phyloP scores from a whole-genome alignment of 1,140 invertebrate genomes.

The Rhagoletis pomonella region DNA sequence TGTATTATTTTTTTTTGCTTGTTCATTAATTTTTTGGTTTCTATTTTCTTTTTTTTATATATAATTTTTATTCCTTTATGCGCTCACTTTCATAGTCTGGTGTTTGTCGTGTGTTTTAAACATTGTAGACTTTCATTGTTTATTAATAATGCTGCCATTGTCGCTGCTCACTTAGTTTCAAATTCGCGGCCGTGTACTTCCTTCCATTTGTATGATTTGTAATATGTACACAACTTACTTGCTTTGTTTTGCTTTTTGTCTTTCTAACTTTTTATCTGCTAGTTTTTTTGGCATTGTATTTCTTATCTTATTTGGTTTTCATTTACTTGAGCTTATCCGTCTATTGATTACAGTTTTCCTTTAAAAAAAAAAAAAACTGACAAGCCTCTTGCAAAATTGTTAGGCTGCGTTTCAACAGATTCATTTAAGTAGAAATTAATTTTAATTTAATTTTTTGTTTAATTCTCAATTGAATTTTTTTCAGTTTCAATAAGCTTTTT shows the following conservation, averaged over 20 bases:
- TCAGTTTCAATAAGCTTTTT: too few relatives aligned
- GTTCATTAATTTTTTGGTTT: background rate
- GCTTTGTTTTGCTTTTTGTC: background rate
- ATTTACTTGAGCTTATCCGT: too few relatives aligned
- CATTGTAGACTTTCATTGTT: constrained; percentile 6
- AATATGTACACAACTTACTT: background rate
- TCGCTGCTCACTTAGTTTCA: constrained; percentile 18
- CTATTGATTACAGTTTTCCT: too few relatives aligned
- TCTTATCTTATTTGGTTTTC: too few relatives aligned
- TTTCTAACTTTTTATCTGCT: background rate
- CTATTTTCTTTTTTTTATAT: background rate
- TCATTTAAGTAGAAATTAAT: too few relatives aligned
- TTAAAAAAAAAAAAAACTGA: too few relatives aligned
- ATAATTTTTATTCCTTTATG: background rate
- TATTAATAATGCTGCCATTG: constrained; percentile 14
- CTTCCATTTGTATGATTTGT: too few relatives aligned
- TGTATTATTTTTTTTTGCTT: background rate
- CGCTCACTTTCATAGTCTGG: background rate
- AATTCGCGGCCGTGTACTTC: too few relatives aligned
- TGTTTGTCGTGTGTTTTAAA: background rate
- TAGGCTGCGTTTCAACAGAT: too few relatives aligned
- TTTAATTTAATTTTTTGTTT: too few relatives aligned
- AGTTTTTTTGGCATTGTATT: background rate
- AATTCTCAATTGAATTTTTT: too few relatives aligned
- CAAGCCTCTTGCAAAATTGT: too few relatives aligned